phyloP scores from a whole-genome alignment of 2,888 invertebrate genomes.

The Drosophila ezoana region DNA sequence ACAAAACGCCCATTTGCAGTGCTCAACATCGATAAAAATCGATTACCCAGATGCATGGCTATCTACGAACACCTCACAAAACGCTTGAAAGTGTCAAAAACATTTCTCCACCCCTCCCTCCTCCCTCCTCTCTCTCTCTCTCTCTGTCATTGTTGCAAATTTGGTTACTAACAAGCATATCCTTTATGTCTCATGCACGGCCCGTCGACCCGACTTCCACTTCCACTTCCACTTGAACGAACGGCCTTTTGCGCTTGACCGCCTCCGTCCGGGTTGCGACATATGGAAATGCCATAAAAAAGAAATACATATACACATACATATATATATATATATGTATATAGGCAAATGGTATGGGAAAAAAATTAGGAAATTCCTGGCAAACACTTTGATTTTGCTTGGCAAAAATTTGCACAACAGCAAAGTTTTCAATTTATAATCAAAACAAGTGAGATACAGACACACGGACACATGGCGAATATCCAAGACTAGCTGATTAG shows the following conservation, averaged over 20 bases:
- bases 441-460: constrained; percentile 62
- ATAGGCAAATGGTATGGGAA: constrained; percentile 6
- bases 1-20: constrained; percentile 12
- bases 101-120: constrained; percentile 13
- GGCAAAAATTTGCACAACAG: constrained; percentile 58
- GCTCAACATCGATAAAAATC: constrained; percentile 29
- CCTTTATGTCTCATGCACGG: constrained; percentile 46
- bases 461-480: constrained; percentile 20
- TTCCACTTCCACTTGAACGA: constrained; percentile 65
- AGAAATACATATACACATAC: not conserved
- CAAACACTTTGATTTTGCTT: constrained; percentile 69
- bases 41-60: constrained; percentile 29
- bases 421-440: constrained; percentile 80
- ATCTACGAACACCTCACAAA: constrained; percentile 21
- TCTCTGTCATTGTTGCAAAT: constrained; percentile 43
- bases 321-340: not conserved
- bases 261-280: constrained; percentile 57
- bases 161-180: constrained; percentile 69
- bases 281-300: constrained; percentile 67
- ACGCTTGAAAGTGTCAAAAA: constrained; percentile 53
- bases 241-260: constrained; percentile 75
- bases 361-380: constrained; percentile 47
- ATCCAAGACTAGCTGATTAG: constrained; percentile 66
- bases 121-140: not conserved
- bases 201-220: not conserved